These are phyloP conservation scores for Gambusia yucatana DNA, from an alignment of 2,797 vertebrate species.

Conservation along the genomic window DNA sequence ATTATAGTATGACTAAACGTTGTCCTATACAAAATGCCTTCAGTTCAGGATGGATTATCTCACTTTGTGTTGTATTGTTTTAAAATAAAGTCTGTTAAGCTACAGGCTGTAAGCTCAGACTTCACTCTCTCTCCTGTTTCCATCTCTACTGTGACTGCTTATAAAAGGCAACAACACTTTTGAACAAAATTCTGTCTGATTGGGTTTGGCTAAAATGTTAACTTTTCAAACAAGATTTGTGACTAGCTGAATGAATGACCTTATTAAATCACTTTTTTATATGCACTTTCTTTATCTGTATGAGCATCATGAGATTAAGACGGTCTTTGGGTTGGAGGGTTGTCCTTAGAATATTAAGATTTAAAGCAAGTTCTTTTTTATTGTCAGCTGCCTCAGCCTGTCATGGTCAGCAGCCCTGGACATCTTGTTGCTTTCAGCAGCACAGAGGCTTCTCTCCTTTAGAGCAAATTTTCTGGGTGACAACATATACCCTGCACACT, in stretches of 20 bases:
- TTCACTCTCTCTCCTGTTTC: not conserved
- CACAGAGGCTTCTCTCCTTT: not conserved
- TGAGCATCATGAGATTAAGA: not conserved
- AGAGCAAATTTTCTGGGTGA: not conserved
- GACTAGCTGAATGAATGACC: not conserved
- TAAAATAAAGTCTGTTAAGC: not conserved
- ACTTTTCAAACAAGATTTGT: not conserved
- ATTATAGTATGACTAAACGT: not conserved
- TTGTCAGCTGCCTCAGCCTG: conserved; percentile 6
- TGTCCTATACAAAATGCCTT: not conserved
- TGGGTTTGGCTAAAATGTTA: not conserved
- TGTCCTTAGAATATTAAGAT: not conserved
- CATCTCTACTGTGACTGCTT: no score
- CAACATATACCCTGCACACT: conserved; percentile 11
- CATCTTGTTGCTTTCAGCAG: not conserved
- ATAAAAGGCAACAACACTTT: not conserved
- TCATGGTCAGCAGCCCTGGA: not conserved
- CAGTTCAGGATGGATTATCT: not conserved
- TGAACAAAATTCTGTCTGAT: conserved; percentile 1
- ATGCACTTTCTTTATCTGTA: not conserved
- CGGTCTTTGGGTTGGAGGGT: not conserved
- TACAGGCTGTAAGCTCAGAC: not conserved
- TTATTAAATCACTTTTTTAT: not conserved
- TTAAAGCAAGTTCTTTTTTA: conserved; percentile 8
- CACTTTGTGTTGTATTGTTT: not conserved